A percentile compares a stretch with the other conserved stretches of the same genome.
These are phyloP conservation scores for Ibidorhyncha struthersii DNA, from an alignment of 2,113 vertebrate species.

Conservation along the genomic window DNA sequence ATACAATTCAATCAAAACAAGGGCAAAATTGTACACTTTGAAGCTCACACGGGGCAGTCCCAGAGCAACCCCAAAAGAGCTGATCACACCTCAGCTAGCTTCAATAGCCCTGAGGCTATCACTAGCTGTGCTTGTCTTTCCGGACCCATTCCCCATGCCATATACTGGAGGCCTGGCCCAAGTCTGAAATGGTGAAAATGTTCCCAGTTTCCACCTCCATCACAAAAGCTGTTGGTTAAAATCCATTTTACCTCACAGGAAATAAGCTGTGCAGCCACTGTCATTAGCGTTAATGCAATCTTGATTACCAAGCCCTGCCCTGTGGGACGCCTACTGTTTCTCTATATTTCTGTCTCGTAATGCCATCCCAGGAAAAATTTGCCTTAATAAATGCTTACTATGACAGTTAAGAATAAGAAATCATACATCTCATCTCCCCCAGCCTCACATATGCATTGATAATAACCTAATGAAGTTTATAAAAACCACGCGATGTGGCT, in stretches of 20 bases:
- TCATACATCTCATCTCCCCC: background rate
- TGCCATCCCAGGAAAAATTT: background rate
- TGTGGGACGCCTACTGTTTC: background rate
- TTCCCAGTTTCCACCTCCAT: background rate
- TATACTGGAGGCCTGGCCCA: background rate
- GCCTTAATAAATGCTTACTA: background rate
- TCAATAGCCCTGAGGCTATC: background rate
- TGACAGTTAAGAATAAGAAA: background rate
- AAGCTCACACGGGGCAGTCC: rapidly evolving
- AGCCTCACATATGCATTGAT: background rate
- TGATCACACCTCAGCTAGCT: background rate
- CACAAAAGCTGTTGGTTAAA: background rate
- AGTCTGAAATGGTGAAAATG: background rate
- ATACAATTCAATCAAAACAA: background rate
- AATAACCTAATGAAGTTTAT: background rate
- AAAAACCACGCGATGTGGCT: background rate
- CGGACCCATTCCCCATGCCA: rapidly evolving
- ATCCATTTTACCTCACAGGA: background rate
- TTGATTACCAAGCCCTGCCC: constrained; percentile 1
- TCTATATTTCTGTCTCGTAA: background rate
- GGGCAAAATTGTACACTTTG: background rate
- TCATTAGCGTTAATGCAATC: background rate
- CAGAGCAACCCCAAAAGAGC: background rate
- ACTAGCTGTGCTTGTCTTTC: rapidly evolving
- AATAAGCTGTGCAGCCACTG: background rate